Evolutionary conservation across 92 coral and sea anemone species (phyloP).

Genomic region (Epizoanthus illoricatus): DNA sequence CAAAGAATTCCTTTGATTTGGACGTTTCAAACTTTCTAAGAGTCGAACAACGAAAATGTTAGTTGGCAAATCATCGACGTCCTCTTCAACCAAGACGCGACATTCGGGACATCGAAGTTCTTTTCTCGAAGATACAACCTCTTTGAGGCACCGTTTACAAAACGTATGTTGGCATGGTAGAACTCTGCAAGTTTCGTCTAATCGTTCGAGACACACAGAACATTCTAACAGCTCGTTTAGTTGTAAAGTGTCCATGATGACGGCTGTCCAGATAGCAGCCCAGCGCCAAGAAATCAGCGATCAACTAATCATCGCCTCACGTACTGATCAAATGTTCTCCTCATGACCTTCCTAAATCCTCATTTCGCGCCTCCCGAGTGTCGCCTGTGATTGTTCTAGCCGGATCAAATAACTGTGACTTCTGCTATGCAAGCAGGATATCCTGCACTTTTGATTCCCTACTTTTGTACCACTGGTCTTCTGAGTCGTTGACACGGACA

Average conservation of each 20-base stretch:
- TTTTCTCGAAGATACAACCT: slow-evolving; percentile 73
- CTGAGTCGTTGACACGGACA: too few species aligned
- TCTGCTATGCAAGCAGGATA: too few species aligned
- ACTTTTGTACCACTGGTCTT: too few species aligned
- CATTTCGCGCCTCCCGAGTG: not conserved
- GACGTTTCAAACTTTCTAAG: slow-evolving; percentile 78
- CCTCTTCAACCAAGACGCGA: slow-evolving; percentile 73
- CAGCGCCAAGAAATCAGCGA: not conserved
- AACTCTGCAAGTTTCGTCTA: slow-evolving; percentile 90
- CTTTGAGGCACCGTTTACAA: slow-evolving; percentile 82
- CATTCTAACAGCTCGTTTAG: slow-evolving; percentile 89
- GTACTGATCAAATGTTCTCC: not conserved
- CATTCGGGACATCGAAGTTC: slow-evolving; percentile 98
- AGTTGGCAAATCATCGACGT: slow-evolving; percentile 81
- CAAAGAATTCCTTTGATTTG: slow-evolving; percentile 46
- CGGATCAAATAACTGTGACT: too few species aligned
- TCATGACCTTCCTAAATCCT: not conserved
- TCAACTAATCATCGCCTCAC: slow-evolving; percentile 14
- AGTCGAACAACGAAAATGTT: slow-evolving; percentile 85
- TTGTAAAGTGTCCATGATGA: slow-evolving; percentile 73
- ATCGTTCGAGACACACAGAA: slow-evolving; percentile 89
- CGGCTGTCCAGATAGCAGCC: not conserved
- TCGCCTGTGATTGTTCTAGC: too few species aligned
- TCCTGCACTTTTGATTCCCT: too few species aligned
- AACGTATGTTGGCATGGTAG: slow-evolving; percentile 98